Conservation (phyloP, 2,113 vertebrate species). For the Psilopogon haemacephalus region DNA sequence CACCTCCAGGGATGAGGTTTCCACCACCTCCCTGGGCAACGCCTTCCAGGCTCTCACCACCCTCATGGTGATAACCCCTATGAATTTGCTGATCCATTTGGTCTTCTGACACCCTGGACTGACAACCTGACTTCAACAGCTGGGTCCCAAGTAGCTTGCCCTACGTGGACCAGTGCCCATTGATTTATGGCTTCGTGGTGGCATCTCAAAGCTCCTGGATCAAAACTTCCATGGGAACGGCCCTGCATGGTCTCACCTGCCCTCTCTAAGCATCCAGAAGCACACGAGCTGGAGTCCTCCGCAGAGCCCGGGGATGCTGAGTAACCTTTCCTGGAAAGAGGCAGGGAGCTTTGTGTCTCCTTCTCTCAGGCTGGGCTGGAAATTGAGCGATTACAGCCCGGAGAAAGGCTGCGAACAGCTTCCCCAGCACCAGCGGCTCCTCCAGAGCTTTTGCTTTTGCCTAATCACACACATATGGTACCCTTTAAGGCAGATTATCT, state of each 20-base stretch:
- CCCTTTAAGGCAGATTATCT: conserved; percentile 42
- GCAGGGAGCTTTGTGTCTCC: background rate
- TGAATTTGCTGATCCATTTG: background rate
- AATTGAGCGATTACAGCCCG: background rate
- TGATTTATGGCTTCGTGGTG: background rate
- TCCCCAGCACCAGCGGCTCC: rapidly evolving
- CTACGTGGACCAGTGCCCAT: background rate
- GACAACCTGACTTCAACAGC: background rate
- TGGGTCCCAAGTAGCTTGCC: background rate
- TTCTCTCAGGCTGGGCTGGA: background rate
- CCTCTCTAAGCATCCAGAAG: too few species aligned
- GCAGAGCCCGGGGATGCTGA: background rate
- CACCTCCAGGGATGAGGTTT: too few species aligned
- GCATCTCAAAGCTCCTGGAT: background rate
- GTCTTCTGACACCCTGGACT: background rate
- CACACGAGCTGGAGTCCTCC: background rate
- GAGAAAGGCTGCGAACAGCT: background rate
- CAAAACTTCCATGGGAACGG: background rate
- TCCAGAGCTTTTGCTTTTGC: background rate
- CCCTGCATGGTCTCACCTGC: background rate
- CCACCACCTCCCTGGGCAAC: too few species aligned
- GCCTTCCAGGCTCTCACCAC: too few species aligned
- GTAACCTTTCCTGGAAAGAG: background rate
- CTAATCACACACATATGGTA: conserved; percentile 33
- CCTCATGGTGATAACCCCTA: background rate